A percentile compares a stretch with the other conserved stretches of the same genome.
phyloP scores from a whole-genome alignment of 2,113 vertebrate genomes.

The Myrmecobius fasciatus region DNA sequence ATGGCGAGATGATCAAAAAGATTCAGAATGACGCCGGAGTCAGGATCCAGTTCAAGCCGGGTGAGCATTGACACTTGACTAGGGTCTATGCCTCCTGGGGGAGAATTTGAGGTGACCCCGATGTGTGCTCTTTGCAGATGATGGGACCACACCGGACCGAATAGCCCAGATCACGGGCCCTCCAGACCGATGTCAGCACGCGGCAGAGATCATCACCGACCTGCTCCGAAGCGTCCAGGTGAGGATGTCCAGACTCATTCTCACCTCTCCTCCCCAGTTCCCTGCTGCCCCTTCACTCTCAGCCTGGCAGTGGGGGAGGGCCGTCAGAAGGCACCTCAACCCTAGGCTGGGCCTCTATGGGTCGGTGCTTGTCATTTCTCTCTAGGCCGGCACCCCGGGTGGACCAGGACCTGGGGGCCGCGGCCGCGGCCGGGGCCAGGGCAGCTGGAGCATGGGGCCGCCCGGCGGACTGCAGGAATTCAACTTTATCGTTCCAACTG shows the following conservation, averaged over 20 bases:
- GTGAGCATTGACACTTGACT: slow-evolving; percentile 79
- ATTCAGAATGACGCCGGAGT: slow-evolving; percentile 99
- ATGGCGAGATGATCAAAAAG: slow-evolving; percentile 99
- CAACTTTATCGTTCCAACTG: slow-evolving; percentile 97
- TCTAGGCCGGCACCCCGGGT: slow-evolving; percentile 93
- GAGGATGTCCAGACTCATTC: slow-evolving; percentile 26
- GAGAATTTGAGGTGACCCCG: not conserved
- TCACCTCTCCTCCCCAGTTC: no score
- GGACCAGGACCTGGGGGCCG: slow-evolving; percentile 95
- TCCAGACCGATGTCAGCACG: slow-evolving; percentile 96
- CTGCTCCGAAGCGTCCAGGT: slow-evolving; percentile 97
- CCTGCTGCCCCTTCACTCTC: no score
- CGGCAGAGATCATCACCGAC: slow-evolving; percentile 97
- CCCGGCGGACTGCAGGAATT: slow-evolving; percentile 98
- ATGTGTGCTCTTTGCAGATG: slow-evolving; percentile 86
- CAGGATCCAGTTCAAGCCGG: slow-evolving; percentile 98
- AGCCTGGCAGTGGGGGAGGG: no score
- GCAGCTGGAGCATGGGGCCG: slow-evolving; percentile 99
- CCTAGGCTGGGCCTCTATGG: not conserved
- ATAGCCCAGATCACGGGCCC: slow-evolving; percentile 99
- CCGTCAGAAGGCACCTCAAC: not conserved
- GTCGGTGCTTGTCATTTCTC: not conserved
- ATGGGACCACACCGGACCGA: slow-evolving; percentile 96
- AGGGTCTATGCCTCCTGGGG: not conserved
- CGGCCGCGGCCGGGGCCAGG: slow-evolving; percentile 95